These are phyloP conservation scores for Pangasianodon gigas DNA, from an alignment of 2,113 vertebrate species.

Conservation along the genomic window DNA sequence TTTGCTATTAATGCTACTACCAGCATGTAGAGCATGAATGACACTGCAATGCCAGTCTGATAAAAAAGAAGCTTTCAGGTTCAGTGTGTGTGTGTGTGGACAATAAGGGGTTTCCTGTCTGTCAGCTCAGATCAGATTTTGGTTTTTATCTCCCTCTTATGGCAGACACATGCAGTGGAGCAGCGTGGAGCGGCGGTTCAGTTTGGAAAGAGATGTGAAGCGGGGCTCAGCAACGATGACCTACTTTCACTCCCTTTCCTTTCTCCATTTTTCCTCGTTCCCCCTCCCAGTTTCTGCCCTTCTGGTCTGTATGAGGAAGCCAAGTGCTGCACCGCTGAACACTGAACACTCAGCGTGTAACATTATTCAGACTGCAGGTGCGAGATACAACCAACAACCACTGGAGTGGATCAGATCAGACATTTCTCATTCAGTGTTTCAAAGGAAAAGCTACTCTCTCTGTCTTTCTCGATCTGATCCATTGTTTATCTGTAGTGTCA, in stretches of 20 bases:
- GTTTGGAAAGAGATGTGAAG: slow-evolving; percentile 48
- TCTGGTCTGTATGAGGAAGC: slow-evolving; percentile 54
- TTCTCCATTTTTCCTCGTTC: neutral
- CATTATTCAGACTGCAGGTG: slow-evolving; percentile 63
- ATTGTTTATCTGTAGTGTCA: slow-evolving; percentile 20
- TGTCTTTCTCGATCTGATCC: neutral
- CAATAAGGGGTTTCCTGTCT: slow-evolving; percentile 29
- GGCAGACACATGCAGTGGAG: slow-evolving; percentile 57
- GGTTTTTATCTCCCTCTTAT: slow-evolving; percentile 44
- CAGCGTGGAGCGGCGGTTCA: slow-evolving; percentile 47
- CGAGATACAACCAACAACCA: slow-evolving; percentile 41
- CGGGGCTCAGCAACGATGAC: slow-evolving; percentile 69
- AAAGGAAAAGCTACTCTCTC: neutral
- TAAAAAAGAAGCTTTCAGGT: neutral
- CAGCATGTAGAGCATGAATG: neutral
- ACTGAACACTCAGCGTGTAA: slow-evolving; percentile 58
- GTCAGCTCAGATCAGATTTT: slow-evolving; percentile 49
- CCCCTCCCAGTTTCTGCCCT: neutral
- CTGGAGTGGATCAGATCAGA: slow-evolving; percentile 40
- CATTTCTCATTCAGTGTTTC: neutral
- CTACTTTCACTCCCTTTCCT: slow-evolving; percentile 68
- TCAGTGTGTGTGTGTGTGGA: slow-evolving; percentile 4
- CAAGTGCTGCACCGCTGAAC: slow-evolving; percentile 44
- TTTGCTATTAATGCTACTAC: neutral
- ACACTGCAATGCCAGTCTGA: neutral